Conservation (phyloP, 2,797 vertebrate genomes). For the Darevskia mixta region DNA sequence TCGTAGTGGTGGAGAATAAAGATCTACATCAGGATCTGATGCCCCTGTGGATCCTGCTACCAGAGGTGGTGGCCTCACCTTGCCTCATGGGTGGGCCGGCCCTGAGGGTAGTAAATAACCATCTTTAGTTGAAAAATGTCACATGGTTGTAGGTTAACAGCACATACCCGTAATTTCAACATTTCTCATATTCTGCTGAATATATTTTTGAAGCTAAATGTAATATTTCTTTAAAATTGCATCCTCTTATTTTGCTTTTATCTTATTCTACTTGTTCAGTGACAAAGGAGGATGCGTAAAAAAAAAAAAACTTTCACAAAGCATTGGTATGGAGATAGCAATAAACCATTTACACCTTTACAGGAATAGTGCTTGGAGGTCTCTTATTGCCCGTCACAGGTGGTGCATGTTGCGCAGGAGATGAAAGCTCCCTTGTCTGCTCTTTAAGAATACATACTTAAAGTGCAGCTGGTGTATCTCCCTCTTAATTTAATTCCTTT, state of each 20-base stretch:
- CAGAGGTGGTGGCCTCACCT: too few relatives aligned
- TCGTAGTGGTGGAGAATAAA: too few relatives aligned
- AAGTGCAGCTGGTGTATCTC: slow-evolving; percentile 30
- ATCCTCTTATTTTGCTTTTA: neutral
- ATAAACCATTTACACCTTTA: slow-evolving; percentile 11
- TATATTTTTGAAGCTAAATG: neutral
- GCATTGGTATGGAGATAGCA: neutral
- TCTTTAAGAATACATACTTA: slow-evolving; percentile 15
- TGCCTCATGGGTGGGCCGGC: too few relatives aligned
- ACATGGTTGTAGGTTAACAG: neutral
- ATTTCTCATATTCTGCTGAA: neutral
- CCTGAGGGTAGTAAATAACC: neutral
- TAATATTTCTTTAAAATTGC: neutral
- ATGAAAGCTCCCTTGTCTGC: slow-evolving; percentile 16
- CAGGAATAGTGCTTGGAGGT: slow-evolving; percentile 17
- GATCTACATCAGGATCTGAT: too few relatives aligned
- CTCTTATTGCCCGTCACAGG: slow-evolving; percentile 16
- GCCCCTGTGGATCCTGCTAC: too few relatives aligned
- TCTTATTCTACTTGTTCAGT: neutral
- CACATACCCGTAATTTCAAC: neutral
- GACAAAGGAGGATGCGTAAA: neutral
- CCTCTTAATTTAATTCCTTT: slow-evolving; percentile 34
- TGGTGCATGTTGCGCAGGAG: neutral
- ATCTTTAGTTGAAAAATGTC: neutral
- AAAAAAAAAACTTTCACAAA: neutral